Evolutionary conservation across 2,888 invertebrate genomes (phyloP).

Genomic region (Empis stercorea): DNA sequence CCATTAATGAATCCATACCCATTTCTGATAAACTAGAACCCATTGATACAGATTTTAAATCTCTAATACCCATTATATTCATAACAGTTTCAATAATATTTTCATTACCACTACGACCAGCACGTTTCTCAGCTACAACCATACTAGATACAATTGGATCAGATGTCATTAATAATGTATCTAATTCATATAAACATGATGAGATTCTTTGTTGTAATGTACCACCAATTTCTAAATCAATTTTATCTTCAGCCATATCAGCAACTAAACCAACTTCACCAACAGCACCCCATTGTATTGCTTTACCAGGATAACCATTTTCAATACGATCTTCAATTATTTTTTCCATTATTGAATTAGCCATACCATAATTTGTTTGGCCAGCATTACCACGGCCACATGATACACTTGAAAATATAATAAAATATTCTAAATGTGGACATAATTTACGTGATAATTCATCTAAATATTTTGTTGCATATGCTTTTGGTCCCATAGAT

Average conservation of each 20-base stretch:
- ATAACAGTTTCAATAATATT: conserved; percentile 62
- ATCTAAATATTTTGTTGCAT: conserved; percentile 70
- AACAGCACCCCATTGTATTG: conserved; percentile 87
- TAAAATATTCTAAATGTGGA: conserved; percentile 55
- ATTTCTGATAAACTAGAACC: conserved; percentile 72
- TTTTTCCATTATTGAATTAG: conserved; percentile 82
- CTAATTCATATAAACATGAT: conserved; percentile 64
- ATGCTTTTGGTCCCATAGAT: conserved; percentile 64
- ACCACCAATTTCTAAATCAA: conserved; percentile 59
- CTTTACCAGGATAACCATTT: conserved; percentile 63
- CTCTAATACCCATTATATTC: conserved; percentile 52
- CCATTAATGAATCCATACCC: conserved; percentile 96
- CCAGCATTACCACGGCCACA: conserved; percentile 87
- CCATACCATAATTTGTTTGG: conserved; percentile 72
- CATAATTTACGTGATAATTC: conserved; percentile 46
- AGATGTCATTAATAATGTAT: conserved; percentile 58
- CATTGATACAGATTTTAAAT: conserved; percentile 54
- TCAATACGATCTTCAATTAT: conserved; percentile 61
- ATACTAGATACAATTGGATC: conserved; percentile 63
- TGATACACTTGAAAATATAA: conserved; percentile 82
- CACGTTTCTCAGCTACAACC: conserved; percentile 74
- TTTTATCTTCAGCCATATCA: conserved; percentile 56
- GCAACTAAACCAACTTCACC: conserved; percentile 78
- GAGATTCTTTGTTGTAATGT: conserved; percentile 76
- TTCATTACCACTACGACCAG: conserved; percentile 45